Conservation (phyloP, 2,888 invertebrate genomes). For the Lingula anatina region DNA sequence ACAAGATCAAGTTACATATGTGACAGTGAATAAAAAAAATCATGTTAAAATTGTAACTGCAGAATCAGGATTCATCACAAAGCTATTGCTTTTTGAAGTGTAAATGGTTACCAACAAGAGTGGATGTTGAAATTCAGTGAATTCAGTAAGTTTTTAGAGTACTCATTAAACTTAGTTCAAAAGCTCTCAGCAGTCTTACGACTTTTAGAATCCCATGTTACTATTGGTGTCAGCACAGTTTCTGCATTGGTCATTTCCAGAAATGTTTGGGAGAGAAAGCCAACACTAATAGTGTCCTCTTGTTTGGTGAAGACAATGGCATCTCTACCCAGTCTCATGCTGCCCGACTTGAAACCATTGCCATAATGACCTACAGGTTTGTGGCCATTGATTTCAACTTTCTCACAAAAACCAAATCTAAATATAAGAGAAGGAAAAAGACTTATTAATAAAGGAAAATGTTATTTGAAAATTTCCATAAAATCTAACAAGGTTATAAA, state of each 20-base stretch:
- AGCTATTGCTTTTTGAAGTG: no score
- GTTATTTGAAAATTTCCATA: background rate
- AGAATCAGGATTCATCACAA: no score
- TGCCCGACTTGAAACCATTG: slow-evolving; percentile 50
- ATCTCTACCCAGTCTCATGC: slow-evolving; percentile 48
- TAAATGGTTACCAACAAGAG: no score
- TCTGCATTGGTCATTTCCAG: slow-evolving; percentile 32
- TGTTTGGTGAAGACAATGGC: slow-evolving; percentile 44
- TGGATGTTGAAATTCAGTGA: no score
- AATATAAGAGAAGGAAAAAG: slow-evolving; percentile 9
- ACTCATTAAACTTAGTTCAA: no score
- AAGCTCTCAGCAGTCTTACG: no score
- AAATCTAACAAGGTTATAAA: no score
- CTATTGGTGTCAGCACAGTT: slow-evolving; percentile 44
- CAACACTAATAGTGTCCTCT: slow-evolving; percentile 28
- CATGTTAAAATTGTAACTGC: background rate
- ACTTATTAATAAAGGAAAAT: background rate
- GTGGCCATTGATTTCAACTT: slow-evolving; percentile 28
- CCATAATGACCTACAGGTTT: slow-evolving; percentile 48
- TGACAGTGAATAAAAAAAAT: no score
- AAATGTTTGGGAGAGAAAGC: slow-evolving; percentile 45
- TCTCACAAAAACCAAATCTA: slow-evolving; percentile 47
- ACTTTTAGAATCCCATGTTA: slow-evolving; percentile 39
- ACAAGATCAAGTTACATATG: no score
- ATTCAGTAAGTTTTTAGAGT: no score